Base-by-base conservation (phyloP, 1,140 invertebrate species). In the Trachymyrmex cornetzi region DNA sequence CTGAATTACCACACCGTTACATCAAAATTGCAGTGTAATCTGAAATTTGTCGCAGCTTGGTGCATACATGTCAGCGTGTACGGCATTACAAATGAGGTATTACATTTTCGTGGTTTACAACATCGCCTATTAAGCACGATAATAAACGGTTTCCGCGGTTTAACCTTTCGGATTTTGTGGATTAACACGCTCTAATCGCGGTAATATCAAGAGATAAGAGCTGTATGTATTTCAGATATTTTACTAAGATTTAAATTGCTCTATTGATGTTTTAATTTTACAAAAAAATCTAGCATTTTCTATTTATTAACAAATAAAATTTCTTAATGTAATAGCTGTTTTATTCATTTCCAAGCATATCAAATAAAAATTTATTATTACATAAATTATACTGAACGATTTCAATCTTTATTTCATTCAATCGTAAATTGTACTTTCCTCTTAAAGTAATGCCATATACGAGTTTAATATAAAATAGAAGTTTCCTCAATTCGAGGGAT, bases 11-110 rank as follows among this genome's bases (percentile, higher is more conserved):
- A 44, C 69, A 55, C 72, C 27, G 80, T 63, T 84, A 75, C 57
- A 84, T 74, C 80, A 75, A 84, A 84, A 75, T 84, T 84, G 64
- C 14, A 80, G 27, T 48, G 44, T 63, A 84, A 84, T 84, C 69
- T 50, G 69, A 61, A 84, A 84, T 50, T 80, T 61, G 80, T 84
- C 38, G 27, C 55, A 61, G 38, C 55, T 34, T 48, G 69, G 24
- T 14, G 38, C 38, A 48, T 74, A 61, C 27, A 48, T n/a, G 30
- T 61, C 57, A 34, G 63, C 44, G 27, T 55, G 50, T 69, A 24
- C 44, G 22, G 64, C 79, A 44, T 81, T 81, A 48, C 79, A 81
- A 81, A 71, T 67, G 34, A 71, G 55, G 57, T 50, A 82, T 61
- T 74, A 48, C 69, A 75, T 71, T 81, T 44, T 67, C 77, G 53